Conservation (phyloP, 2,113 vertebrate species). For the Amphiprion ocellaris region DNA sequence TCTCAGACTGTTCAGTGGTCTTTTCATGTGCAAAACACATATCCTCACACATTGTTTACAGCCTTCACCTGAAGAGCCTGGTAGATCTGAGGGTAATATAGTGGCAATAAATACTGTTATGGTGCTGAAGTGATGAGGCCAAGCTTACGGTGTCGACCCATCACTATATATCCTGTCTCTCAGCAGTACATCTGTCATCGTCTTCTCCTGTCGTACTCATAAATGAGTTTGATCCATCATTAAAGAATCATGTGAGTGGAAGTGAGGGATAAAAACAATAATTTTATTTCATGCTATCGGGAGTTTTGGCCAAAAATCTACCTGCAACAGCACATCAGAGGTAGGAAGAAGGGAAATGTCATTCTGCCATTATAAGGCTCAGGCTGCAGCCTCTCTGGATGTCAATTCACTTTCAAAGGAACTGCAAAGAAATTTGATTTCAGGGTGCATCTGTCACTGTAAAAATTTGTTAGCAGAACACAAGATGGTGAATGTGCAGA, state of each 20-base stretch:
- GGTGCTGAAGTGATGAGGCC: background rate
- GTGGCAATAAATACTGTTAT: background rate
- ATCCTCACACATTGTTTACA: conserved; percentile 7
- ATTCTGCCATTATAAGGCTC: background rate
- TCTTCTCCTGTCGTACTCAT: background rate
- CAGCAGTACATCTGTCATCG: conserved; percentile 1
- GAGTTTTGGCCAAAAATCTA: conserved; percentile 3
- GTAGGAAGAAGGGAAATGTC: background rate
- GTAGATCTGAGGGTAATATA: background rate
- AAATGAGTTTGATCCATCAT: background rate
- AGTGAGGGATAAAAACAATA: background rate
- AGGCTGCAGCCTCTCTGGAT: conserved; percentile 4
- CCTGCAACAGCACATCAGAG: conserved; percentile 22
- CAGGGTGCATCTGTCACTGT: conserved; percentile 47
- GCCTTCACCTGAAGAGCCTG: background rate
- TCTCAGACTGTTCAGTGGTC: no score
- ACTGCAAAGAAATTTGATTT: conserved; percentile 36
- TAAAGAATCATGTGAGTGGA: conserved; percentile 6
- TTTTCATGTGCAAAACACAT: background rate
- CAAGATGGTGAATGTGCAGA: conserved; percentile 21
- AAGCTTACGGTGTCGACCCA: background rate
- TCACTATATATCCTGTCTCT: conserved; percentile 7
- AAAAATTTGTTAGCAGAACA: conserved; percentile 41
- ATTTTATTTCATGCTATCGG: conserved; percentile 16
- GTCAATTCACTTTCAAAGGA: conserved; percentile 50